These are phyloP conservation scores for Myiotriccus ornatus DNA, from an alignment of 2,797 vertebrate species.

Conservation along the genomic window DNA sequence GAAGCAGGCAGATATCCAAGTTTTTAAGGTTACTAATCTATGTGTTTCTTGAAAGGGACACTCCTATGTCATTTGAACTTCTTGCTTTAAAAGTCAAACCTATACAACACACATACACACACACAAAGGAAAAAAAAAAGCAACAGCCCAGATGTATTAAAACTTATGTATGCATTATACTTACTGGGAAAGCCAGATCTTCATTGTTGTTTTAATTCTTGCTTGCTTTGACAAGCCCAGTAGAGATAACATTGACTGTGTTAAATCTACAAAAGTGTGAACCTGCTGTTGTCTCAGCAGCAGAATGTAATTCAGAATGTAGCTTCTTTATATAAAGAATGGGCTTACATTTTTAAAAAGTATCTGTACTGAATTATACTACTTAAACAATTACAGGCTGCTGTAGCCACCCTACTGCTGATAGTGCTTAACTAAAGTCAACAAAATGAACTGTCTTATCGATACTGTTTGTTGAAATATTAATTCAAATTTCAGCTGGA, in stretches of 20 bases:
- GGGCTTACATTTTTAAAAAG: background rate
- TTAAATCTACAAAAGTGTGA: background rate
- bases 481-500: slow-evolving; percentile 59
- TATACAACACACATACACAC: background rate
- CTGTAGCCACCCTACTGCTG: slow-evolving; percentile 21
- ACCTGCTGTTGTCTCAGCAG: background rate
- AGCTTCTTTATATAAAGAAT: background rate
- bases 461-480: slow-evolving; percentile 58
- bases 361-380: slow-evolving; percentile 24
- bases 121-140: background rate
- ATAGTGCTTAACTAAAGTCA: slow-evolving; percentile 53
- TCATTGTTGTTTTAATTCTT: background rate
- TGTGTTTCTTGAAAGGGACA: background rate
- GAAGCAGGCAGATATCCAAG: background rate
- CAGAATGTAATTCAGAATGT: slow-evolving; percentile 7
- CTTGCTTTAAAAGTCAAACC: background rate
- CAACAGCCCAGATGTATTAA: background rate
- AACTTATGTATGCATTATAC: background rate
- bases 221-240: background rate
- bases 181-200: background rate
- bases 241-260: background rate
- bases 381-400: slow-evolving; percentile 16
- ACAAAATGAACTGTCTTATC: slow-evolving; percentile 44
- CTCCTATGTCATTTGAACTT: background rate
- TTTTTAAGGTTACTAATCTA: background rate